A percentile compares a stretch with the other conserved stretches of the same genome.
These are phyloP conservation scores for Speoplatyrhinus poulsoni DNA, from an alignment of 2,113 vertebrate species.

Conservation along the genomic window DNA sequence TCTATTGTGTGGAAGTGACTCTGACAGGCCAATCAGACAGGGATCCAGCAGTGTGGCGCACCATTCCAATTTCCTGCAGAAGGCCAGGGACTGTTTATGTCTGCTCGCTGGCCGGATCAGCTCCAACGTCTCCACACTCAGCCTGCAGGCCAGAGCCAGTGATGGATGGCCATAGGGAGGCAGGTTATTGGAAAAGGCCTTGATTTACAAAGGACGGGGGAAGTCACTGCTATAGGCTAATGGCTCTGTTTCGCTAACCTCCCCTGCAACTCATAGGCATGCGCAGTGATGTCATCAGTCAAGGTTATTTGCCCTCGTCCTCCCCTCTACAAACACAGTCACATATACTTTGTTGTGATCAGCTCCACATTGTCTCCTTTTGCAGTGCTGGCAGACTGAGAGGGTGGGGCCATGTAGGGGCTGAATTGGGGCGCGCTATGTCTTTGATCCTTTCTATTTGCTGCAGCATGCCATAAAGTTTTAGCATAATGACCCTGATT, in stretches of 20 bases:
- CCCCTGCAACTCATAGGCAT: conserved; percentile 48
- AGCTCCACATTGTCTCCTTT: neutral
- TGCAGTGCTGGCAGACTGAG: neutral
- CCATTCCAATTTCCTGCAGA: neutral
- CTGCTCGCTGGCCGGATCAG: conserved; percentile 82
- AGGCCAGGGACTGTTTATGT: conserved; percentile 84
- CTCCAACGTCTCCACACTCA: conserved; percentile 84
- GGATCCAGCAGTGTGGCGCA: neutral
- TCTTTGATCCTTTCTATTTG: conserved; percentile 4
- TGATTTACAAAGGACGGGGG: conserved; percentile 87
- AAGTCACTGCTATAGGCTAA: conserved; percentile 68
- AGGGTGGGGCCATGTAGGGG: conserved; percentile 57
- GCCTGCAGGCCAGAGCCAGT: conserved; percentile 63
- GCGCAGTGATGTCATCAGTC: conserved; percentile 83
- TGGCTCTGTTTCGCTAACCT: conserved; percentile 14
- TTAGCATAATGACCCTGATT: conserved; percentile 13
- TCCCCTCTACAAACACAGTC: neutral
- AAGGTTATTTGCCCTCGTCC: conserved; percentile 77
- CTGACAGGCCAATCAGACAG: neutral
- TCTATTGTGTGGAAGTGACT: neutral
- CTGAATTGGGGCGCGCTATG: neutral
- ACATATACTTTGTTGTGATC: conserved; percentile 72
- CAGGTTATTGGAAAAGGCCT: conserved; percentile 90
- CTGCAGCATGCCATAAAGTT: neutral
- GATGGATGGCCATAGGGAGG: conserved; percentile 86